Base-by-base conservation (phyloP, 2,888 invertebrate species). In the Isotomurus palustris region DNA sequence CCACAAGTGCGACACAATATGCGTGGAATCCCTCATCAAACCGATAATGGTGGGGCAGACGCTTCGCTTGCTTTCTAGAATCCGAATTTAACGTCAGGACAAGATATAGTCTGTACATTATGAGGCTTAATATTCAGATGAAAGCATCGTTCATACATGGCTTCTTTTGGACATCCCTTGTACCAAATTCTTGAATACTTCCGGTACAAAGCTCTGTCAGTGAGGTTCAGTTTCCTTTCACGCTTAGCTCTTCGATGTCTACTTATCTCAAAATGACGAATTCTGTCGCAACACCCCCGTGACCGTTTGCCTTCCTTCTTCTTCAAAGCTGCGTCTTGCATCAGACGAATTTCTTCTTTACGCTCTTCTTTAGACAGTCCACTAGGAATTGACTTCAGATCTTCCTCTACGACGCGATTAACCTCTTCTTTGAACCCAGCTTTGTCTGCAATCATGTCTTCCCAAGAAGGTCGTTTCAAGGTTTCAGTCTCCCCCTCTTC, bases 11-110 rank as follows among this genome's bases (percentile, higher is more conserved):
- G 3, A 63, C 62, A 35, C 59, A 44, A 25, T 56, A 69, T 8
- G 57, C 44, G 44, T 68, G 67, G 51, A 69, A 59, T 1, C 58
- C 48, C 36, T 60, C 63, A 29, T 60, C 60, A 3, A 10, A 22
- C 14, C 60, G 48, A 27, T 53, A 56, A 32, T 60, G 60, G 45
- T 60, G 60, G 24, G 56, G 53, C 14, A 49, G 38, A 2, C 52
- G 44, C n/a, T 43, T 56, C 12, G 56, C 49, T 3, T 41, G 41
- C 8, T 32, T 43, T 38, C 55, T 58, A 19, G 8, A 12, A 38
- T 14, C 21, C 28, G 14, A 10, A 41, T 53, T 53, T 10, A n/a
- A 43, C 5, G 6, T 5, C 17, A 8, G 6, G 17, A 5, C n/a
- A n/a, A n/a, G n/a, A n/a, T n/a, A n/a, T n/a, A n/a, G n/a, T n/a